Conservation (phyloP, 92 coral and sea anemone genomes). For the Actinernus sp. region DNA sequence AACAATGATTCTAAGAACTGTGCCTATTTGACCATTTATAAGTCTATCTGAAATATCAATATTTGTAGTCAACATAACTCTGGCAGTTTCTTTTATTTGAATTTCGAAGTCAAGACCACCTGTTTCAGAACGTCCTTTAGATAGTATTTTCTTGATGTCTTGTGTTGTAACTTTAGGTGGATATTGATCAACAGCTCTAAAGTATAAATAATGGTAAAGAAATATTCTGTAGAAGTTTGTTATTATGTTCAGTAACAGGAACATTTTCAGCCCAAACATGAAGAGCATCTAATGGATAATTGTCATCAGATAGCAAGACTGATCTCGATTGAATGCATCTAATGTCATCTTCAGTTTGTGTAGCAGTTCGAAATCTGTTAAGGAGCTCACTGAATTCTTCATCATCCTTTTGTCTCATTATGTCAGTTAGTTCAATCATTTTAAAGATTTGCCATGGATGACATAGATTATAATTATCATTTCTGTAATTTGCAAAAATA, state of each 20-base stretch:
- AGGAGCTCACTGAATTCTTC: slow-evolving; percentile 62
- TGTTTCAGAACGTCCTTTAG: slow-evolving; percentile 26
- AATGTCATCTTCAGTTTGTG: slow-evolving; percentile 63
- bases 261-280: slow-evolving; percentile 71
- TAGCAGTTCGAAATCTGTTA: slow-evolving; percentile 67
- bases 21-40: slow-evolving; percentile 79
- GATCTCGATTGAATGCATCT: slow-evolving; percentile 44
- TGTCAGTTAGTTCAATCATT: slow-evolving; percentile 60
- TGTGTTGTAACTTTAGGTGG: slow-evolving; percentile 32
- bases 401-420: slow-evolving; percentile 77
- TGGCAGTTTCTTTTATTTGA: slow-evolving; percentile 52
- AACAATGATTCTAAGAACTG: slow-evolving; percentile 35
- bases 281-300: slow-evolving; percentile 47
- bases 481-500: slow-evolving; percentile 51
- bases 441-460: slow-evolving; percentile 59
- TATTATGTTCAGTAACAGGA: slow-evolving; percentile 40
- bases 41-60: slow-evolving; percentile 64
- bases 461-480: slow-evolving; percentile 26
- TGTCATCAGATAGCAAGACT: slow-evolving; percentile 6
- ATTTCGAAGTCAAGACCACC: slow-evolving; percentile 60
- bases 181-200: slow-evolving; percentile 30
- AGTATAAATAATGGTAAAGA: slow-evolving; percentile 17
- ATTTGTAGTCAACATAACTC: slow-evolving; percentile 69
- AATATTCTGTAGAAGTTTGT: slow-evolving; percentile 9
- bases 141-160: slow-evolving; percentile 17